Base-by-base conservation (phyloP, 1,140 invertebrate genomes). In the Limonius californicus region DNA sequence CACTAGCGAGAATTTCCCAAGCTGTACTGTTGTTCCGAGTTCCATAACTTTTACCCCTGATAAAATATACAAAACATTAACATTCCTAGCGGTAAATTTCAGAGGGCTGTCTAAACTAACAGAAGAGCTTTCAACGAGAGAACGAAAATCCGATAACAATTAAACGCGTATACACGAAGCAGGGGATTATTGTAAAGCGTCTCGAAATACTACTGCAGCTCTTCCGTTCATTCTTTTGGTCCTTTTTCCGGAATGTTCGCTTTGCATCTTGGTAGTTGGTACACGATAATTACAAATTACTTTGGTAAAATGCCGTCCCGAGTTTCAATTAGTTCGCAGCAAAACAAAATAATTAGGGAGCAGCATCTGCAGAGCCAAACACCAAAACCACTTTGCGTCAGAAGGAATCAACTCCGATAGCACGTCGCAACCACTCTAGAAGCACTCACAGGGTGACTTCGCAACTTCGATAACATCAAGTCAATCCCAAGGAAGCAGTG, bases 31-130 rank as follows among this genome's bases (percentile, higher is more conserved):
- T 50, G n/a, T 50, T 50, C 14, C 4, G n/a, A 50, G n/a, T 45
- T 50, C 16, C 45, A 50, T 50, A 50, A 50, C n/a, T 50, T 50
- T 12, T 21, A 50, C 45, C 45, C 16, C 16, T 50, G 42, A 45
- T 45, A 45, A 45, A 45, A 45, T 45, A 45, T 45, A 45, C 45
- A 50, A 50, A 50, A 50, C 16, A 19, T 50, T 50, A 50, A 50
- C 45, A 50, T 18, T 18, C 45, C 16, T 8, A 50, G 16, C 45
- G n/a, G 16, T 19, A 50, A 50, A 50, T 50, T 50, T 50, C 16
- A 50, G 45, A 50, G 14, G 16, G 45, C 45, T 45, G 42, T 45
- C 42, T 45, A 45, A 45, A 45, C 42, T 45, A 45, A 45, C 42
- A 45, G 42, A 45, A 45, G 42, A 45, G 42, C 42, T 45, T 45